phyloP scores from a whole-genome alignment of 2,888 invertebrate species.

The Amiota communis region DNA sequence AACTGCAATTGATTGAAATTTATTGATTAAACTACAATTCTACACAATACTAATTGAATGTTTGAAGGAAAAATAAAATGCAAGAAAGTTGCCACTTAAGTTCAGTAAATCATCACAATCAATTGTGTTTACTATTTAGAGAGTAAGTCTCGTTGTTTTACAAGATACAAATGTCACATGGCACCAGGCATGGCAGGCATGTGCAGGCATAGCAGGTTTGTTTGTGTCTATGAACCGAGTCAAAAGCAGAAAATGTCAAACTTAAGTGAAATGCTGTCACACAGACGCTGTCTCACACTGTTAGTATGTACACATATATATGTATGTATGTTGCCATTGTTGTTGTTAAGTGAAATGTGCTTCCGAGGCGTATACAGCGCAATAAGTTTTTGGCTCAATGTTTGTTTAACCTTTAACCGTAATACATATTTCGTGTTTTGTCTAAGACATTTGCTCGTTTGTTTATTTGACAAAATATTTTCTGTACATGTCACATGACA shows the following conservation, averaged over 20 bases:
- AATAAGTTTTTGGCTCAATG: neutral
- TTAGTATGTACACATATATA: no score
- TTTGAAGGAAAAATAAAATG: neutral
- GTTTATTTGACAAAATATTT: constrained; percentile 2
- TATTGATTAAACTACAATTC: constrained; percentile 6
- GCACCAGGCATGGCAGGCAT: no score
- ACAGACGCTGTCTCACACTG: neutral
- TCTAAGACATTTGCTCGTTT: neutral
- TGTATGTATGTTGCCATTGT: no score
- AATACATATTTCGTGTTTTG: neutral
- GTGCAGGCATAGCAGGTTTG: no score
- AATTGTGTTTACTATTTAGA: neutral
- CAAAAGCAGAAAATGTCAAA: constrained; percentile 4
- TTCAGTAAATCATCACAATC: constrained; percentile 13
- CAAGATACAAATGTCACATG: no score
- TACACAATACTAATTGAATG: constrained; percentile 21
- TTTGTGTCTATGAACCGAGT: no score
- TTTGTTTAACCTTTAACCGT: constrained; percentile 18
- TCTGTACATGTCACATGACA: constrained; percentile 1
- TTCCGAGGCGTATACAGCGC: neutral
- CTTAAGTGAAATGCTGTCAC: constrained; percentile 17
- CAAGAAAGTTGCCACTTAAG: neutral
- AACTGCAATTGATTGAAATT: constrained; percentile 22
- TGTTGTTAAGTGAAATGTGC: neutral
- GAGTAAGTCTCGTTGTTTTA: no score